A percentile compares a stretch with the other conserved stretches of the same genome.
Conservation (phyloP, 2,113 vertebrate species). For the Coturnix japonica region DNA sequence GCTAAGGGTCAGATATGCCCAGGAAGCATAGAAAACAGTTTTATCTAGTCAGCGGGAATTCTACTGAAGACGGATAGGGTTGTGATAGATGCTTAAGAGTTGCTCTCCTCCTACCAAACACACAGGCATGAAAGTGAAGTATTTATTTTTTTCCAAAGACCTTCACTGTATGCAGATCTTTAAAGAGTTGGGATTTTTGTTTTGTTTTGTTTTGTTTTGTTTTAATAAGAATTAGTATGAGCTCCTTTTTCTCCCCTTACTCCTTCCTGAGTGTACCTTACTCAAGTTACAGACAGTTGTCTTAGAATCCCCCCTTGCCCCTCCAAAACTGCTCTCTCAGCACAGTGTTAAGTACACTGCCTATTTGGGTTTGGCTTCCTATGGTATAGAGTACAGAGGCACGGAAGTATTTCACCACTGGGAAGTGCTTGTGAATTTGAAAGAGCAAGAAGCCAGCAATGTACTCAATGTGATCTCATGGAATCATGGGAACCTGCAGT, state of each 20-base stretch:
- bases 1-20: not conserved
- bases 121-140: not conserved
- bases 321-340: not conserved
- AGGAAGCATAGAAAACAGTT: not conserved
- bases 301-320: not conserved
- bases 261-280: not conserved
- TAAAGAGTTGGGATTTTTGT: not conserved
- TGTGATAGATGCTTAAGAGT: not conserved
- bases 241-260: not conserved
- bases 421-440: not conserved
- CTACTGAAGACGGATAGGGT: not conserved
- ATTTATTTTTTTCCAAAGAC: not conserved
- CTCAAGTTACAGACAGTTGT: not conserved
- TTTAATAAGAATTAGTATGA: not conserved
- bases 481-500: slow-evolving; percentile 23
- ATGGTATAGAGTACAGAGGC: accelerated
- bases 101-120: not conserved
- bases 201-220: not conserved
- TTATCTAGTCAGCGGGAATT: accelerated
- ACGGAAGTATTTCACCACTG: not conserved
- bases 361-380: not conserved
- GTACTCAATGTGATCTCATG: not conserved
- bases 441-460: not conserved
- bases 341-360: accelerated
- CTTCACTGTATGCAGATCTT: not conserved